Conservation (phyloP, 1,140 invertebrate species). For the Pseudoatta argentina region DNA sequence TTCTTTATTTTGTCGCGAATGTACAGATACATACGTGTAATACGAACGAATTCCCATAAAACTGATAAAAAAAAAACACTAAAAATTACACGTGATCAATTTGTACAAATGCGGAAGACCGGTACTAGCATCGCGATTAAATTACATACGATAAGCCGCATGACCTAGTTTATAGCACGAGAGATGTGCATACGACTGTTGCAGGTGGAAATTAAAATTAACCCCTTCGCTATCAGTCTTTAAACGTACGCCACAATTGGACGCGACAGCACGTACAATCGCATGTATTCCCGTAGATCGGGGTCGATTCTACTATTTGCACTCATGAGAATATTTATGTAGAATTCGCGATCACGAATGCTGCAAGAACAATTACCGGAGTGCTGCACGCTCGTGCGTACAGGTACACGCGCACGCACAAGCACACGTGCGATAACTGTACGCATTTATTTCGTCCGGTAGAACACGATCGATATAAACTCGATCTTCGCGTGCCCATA, state of each 20-base stretch:
- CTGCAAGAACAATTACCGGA: conserved; percentile 46
- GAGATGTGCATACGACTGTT: conserved; percentile 38
- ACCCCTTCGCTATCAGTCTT: conserved; percentile 18
- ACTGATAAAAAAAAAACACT: not conserved
- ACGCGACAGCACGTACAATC: conserved; percentile 65
- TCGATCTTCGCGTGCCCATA: conserved; percentile 50
- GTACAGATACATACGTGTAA: not conserved
- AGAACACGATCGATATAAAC: conserved; percentile 49
- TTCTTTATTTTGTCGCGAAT: conserved; percentile 2
- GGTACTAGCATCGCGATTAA: conserved; percentile 30
- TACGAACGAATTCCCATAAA: not conserved
- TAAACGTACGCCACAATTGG: conserved; percentile 30
- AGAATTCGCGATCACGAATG: conserved; percentile 48
- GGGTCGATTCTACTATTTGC: conserved; percentile 56
- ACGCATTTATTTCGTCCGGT: conserved; percentile 40
- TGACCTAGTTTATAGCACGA: conserved; percentile 50
- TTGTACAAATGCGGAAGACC: conserved; percentile 7
- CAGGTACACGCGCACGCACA: not conserved
- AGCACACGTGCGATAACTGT: not conserved
- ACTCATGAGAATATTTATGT: conserved; percentile 68
- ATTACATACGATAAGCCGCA: conserved; percentile 47
- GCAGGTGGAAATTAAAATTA: conserved; percentile 53
- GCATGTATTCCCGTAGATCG: conserved; percentile 32
- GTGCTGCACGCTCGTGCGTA: not conserved
- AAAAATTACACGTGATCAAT: conserved; percentile 29